phyloP scores from a whole-genome alignment of 2,888 invertebrate genomes.

The Synanthedon tipuliformis region DNA sequence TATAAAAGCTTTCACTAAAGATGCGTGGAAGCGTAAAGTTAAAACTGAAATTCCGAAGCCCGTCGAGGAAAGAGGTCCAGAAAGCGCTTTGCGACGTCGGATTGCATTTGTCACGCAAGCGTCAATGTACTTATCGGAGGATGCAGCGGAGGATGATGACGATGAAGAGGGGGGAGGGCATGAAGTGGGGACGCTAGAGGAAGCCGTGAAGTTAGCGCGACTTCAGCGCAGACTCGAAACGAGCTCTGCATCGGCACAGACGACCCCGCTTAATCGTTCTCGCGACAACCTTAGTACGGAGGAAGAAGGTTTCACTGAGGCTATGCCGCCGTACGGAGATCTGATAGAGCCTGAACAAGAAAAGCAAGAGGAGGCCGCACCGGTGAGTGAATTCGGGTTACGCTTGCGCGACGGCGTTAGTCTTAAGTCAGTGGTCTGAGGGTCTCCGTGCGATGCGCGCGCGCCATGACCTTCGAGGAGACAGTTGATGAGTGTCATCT shows the following conservation, averaged over 20 bases:
- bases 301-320: constrained; percentile 57
- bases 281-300: constrained; percentile 50
- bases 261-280: constrained; percentile 42
- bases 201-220: constrained; percentile 62
- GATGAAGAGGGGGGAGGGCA: constrained; percentile 39
- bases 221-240: constrained; percentile 41
- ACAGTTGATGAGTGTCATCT: constrained; percentile 59
- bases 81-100: constrained; percentile 55
- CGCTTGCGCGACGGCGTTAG: constrained; percentile 12
- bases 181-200: constrained; percentile 64
- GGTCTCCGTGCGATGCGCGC: constrained; percentile 57
- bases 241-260: constrained; percentile 20
- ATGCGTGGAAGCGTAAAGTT: constrained; percentile 60
- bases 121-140: constrained; percentile 64
- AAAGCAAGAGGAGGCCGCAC: constrained; percentile 22
- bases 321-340: constrained; percentile 68
- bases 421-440: constrained; percentile 35
- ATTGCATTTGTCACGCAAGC: constrained; percentile 68
- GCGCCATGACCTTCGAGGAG: constrained; percentile 68
- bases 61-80: constrained; percentile 57
- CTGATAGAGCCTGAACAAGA: constrained; percentile 51
- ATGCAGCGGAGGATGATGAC: constrained; percentile 50
- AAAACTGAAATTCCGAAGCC: constrained; percentile 51
- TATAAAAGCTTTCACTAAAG: constrained; percentile 65
- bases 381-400: constrained; percentile 11